phyloP scores from a whole-genome alignment of 2,797 vertebrate species.

The Typhlichthys subterraneus region DNA sequence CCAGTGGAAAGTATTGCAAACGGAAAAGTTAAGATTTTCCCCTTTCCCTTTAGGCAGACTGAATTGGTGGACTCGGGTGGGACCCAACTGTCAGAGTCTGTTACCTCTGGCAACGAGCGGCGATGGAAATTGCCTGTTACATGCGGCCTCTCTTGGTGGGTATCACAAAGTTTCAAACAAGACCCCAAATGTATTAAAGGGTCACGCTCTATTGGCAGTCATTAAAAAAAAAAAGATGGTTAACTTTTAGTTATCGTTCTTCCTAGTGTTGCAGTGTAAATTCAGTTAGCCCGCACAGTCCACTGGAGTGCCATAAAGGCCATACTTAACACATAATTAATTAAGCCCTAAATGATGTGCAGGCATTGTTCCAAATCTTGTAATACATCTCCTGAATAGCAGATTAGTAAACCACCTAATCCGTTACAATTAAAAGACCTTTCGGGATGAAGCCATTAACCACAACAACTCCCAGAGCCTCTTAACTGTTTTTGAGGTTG shows the following conservation, averaged over 20 bases:
- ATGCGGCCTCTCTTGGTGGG: slow-evolving; percentile 94
- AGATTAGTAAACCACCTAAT: slow-evolving; percentile 10
- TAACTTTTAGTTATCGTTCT: slow-evolving; percentile 51
- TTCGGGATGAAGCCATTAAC: too few species aligned
- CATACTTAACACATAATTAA: slow-evolving; percentile 55
- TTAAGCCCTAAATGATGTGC: slow-evolving; percentile 32
- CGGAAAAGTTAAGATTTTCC: slow-evolving; percentile 6
- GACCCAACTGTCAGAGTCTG: slow-evolving; percentile 89
- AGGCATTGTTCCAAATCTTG: slow-evolving; percentile 22
- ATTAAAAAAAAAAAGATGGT: slow-evolving; percentile 29
- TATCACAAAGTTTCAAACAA: slow-evolving; percentile 21
- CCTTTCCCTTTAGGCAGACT: slow-evolving; percentile 81
- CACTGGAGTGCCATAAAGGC: slow-evolving; percentile 24
- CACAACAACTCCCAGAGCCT: too few species aligned
- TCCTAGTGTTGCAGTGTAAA: slow-evolving; percentile 27
- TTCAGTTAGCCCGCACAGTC: slow-evolving; percentile 38
- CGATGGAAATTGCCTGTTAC: slow-evolving; percentile 94
- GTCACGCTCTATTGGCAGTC: slow-evolving; percentile 48
- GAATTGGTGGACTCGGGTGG: slow-evolving; percentile 95
- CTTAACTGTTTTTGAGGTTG: too few species aligned
- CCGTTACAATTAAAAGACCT: slow-evolving; percentile 3
- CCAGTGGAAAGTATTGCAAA: slow-evolving; percentile 6
- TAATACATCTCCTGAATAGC: slow-evolving; percentile 7
- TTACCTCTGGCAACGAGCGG: slow-evolving; percentile 94
- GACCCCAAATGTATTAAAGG: neutral